Evolutionary conservation across 2,797 vertebrate species (phyloP), one percentile per base, ranked within the genome.

Genomic region (Lagodon rhomboides): DNA sequence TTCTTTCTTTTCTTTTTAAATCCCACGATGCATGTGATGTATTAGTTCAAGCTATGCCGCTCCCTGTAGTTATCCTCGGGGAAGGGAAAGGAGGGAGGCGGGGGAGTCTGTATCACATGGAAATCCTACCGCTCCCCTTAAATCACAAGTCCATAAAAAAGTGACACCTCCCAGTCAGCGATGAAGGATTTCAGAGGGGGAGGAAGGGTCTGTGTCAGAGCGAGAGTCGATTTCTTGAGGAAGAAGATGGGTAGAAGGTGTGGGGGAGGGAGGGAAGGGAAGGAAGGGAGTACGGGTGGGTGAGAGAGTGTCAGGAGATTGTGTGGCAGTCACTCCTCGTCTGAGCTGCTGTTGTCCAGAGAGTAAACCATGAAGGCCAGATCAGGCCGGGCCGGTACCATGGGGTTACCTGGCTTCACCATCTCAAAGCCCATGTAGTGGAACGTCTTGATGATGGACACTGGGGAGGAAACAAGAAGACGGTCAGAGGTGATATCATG

Each of bases 341-440:
- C 94, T 20, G 96, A 97, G 91, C 96, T 97, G 95, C 95, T 97
- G 95, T 94, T 95, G 68, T 98, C 97, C 95, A 98, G 89, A 76
- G 96, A 93, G 88, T 98, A 98, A 87, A 96, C 96, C 97, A 98
- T 98, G 91, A 98, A 99, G 94, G 96, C 95, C 93, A 98, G 96
- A 4, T 98, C 97, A 0, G 96, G 96, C 84, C 95, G 95, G 1
- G 93, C 92, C 0, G 97, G 97, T 69, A 98, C 96, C 82, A 95
- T 94, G 18, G 97, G 97, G 89, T 97, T 95, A 22, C 96, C 97
- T 18, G 97, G 97, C 89, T 96, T 96, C 89, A 98, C 97, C 75
- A 97, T 96, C 94, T 98, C 96, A 84, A 98, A 98, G 90, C 97
- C 97, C 95, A 98, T 89, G 89, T 97, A 98, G 95, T 97, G 96